Evolutionary conservation across 64 coral and sea anemone genomes (phyloP).

Genomic region (Actinia equina): DNA sequence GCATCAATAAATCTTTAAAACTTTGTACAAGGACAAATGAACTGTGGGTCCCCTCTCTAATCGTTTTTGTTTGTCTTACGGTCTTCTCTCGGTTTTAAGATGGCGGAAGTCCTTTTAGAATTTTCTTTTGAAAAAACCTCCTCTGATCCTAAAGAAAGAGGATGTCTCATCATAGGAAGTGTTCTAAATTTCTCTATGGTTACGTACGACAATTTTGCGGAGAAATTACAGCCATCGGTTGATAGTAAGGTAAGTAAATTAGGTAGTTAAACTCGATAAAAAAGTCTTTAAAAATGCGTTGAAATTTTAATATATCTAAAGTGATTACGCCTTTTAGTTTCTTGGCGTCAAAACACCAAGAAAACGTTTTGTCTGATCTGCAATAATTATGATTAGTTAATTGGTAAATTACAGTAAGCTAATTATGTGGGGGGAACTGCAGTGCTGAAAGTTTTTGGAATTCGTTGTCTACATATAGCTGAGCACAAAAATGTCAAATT

Average conservation of each 20-base stretch:
- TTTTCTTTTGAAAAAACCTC: slow-evolving; percentile 61
- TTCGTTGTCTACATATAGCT: too few species aligned
- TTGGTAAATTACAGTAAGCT: too few species aligned
- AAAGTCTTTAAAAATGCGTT: not conserved
- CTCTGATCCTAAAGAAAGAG: slow-evolving; percentile 73
- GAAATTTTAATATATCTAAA: too few species aligned
- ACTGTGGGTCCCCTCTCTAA: too few species aligned
- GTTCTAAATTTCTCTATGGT: slow-evolving; percentile 47
- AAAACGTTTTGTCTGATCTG: too few species aligned
- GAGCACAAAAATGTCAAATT: too few species aligned
- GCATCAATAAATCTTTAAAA: not conserved
- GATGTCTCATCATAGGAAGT: slow-evolving; percentile 78
- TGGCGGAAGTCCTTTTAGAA: slow-evolving; percentile 66
- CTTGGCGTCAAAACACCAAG: too few species aligned
- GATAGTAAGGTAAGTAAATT: slow-evolving; percentile 48
- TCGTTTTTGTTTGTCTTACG: too few species aligned
- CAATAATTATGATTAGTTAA: too few species aligned
- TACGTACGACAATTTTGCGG: slow-evolving; percentile 57
- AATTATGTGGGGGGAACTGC: too few species aligned
- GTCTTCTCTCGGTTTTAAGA: slow-evolving; percentile 24
- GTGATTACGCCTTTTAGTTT: too few species aligned
- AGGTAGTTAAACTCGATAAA: not conserved
- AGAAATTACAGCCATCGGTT: slow-evolving; percentile 59
- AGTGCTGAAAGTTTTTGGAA: too few species aligned
- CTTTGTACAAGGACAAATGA: not conserved